Base-by-base conservation (phyloP, 2,797 vertebrate genomes). In the Danio kyathit region DNA sequence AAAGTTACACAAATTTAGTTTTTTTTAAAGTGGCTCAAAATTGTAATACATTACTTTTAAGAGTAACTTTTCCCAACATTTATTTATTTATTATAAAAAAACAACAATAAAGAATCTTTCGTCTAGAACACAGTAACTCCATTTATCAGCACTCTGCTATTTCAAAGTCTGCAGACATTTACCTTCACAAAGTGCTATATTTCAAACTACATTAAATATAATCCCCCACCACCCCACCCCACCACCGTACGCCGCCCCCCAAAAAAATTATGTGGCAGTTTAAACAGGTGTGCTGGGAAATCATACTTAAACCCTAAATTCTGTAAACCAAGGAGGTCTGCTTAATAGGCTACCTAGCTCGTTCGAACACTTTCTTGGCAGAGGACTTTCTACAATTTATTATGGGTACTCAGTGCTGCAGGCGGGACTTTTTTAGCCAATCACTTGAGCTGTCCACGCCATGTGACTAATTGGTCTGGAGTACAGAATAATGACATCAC, bases 381-480 rank as follows among this genome's bases (percentile, higher is more conserved):
- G 12, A 10, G 1, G 7, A 67, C 19, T 67, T 9, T 12, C 17
- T 6, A 49, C 5, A 49, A 67, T 14, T 49, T 14, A 38, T 29
- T 16, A 51, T 51, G 19, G 13, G 13, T 49, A 38, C 46, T 69
- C 7, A 4, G 65, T 49, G 14, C 7, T 16, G 65, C 65, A 49
- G 65, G 19, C 19, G 10, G 46, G 4, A 8, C 21, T 67, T 29
- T 29, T 49, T 10, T 19, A 69, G 51, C 46, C 21, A 51, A 38
- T 51, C 65, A 2, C 13, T 51, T 29, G 46, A 69, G 21, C 46
- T 69, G 65, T 7, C 21, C 11, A 49, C 29, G 65, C 21, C 66
- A 69, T 70, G 48, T 70, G 66, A 70, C 66, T 52, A n/a, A n/a
- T 70, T 70, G 12, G 48, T 51, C 48, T 69, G 21, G 14, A 69